A percentile compares a stretch with the other conserved stretches of the same genome.
These are phyloP conservation scores for Yponomeuta malinellus DNA, from an alignment of 2,888 invertebrate genomes.

Conservation along the genomic window DNA sequence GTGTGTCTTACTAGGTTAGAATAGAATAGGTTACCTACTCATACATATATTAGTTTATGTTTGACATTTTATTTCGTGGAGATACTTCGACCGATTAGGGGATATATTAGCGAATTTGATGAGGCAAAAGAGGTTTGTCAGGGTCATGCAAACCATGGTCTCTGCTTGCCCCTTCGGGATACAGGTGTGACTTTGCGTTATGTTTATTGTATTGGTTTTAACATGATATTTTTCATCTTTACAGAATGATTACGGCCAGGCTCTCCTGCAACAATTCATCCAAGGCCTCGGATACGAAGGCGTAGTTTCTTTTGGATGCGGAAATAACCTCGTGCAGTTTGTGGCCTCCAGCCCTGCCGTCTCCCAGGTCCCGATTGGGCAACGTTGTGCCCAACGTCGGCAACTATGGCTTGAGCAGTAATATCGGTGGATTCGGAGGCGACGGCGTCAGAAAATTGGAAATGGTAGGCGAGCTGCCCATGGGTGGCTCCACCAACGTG, in stretches of 20 bases:
- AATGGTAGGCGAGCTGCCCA: background rate
- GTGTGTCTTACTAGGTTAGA: no score
- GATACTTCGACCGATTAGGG: no score
- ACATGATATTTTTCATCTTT: background rate
- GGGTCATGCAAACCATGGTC: no score
- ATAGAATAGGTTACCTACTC: no score
- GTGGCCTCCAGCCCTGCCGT: background rate
- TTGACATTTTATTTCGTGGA: no score
- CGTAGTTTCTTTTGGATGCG: background rate
- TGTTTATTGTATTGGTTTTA: background rate
- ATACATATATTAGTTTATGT: no score
- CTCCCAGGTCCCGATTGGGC: background rate
- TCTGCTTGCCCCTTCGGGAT: no score
- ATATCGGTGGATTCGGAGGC: background rate
- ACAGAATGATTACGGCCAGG: background rate
- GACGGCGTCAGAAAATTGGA: background rate
- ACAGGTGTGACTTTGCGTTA: no score
- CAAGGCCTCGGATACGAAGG: background rate
- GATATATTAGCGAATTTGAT: no score
- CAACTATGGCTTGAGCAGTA: background rate
- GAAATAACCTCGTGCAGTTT: background rate
- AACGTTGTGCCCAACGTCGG: background rate
- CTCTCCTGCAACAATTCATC: background rate
- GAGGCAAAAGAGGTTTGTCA: no score
- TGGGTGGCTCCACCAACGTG: background rate